A percentile compares a stretch with the other conserved stretches of the same genome.
Evolutionary conservation across 2,113 vertebrate genomes (phyloP).

Genomic region (Gallinago media): DNA sequence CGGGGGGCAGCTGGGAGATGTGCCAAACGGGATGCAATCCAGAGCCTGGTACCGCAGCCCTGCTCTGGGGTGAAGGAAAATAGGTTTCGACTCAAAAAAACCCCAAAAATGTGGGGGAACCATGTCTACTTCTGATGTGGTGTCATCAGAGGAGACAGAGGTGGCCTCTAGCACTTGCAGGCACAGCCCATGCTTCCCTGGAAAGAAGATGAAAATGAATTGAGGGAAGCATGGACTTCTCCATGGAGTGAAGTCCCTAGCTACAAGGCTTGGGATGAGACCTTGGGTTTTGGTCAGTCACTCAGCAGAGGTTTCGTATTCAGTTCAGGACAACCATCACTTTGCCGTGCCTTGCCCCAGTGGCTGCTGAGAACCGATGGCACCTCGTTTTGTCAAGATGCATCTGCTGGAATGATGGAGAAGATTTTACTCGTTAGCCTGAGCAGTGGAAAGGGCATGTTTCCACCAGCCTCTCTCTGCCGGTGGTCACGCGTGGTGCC

Average conservation of each 20-base stretch:
- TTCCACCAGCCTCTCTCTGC: background rate
- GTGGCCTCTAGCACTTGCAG: background rate
- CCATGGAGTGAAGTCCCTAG: background rate
- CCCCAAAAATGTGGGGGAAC: background rate
- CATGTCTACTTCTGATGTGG: background rate
- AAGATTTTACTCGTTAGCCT: background rate
- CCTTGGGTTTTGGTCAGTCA: background rate
- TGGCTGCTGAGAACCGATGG: background rate
- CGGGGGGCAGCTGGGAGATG: rapidly evolving
- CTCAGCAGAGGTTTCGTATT: background rate
- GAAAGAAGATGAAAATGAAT: background rate
- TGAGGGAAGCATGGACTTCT: background rate
- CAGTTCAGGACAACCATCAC: background rate
- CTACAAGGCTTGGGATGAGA: background rate
- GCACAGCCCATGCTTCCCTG: background rate
- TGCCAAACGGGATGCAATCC: background rate
- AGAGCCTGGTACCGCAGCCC: rapidly evolving
- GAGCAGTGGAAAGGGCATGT: background rate
- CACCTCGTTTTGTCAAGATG: rapidly evolving
- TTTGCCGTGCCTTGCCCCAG: background rate
- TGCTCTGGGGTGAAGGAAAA: background rate
- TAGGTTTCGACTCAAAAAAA: background rate
- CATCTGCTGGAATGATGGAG: background rate
- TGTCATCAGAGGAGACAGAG: background rate
- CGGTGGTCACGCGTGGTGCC: rapidly evolving